Evolutionary conservation across 2,888 invertebrate species (phyloP).

Genomic region (Blastobasis lacticolella): DNA sequence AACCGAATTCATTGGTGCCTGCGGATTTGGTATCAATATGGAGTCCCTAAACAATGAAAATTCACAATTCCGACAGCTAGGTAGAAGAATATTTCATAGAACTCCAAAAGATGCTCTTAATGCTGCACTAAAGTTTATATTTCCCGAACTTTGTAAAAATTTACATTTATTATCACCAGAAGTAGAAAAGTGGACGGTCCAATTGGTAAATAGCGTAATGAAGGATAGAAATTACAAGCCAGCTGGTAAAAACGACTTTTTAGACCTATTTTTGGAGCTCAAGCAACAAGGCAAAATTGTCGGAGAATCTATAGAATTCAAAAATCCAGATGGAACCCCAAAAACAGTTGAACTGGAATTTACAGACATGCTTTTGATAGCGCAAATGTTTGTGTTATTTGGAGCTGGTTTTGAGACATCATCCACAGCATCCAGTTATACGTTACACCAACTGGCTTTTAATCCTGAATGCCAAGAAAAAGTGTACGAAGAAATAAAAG

Average conservation of each 20-base stretch:
- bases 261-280: slow-evolving; percentile 53
- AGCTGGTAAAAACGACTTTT: slow-evolving; percentile 55
- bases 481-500: slow-evolving; percentile 56
- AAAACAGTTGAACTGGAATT: slow-evolving; percentile 45
- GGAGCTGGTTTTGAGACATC: slow-evolving; percentile 72
- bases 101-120: slow-evolving; percentile 35
- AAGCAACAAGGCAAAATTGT: slow-evolving; percentile 48
- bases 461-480: slow-evolving; percentile 58
- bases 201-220: slow-evolving; percentile 39
- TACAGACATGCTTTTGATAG: slow-evolving; percentile 44
- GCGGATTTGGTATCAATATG: slow-evolving; percentile 59
- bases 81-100: slow-evolving; percentile 50
- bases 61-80: slow-evolving; percentile 51
- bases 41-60: slow-evolving; percentile 49
- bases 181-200: slow-evolving; percentile 37
- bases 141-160: slow-evolving; percentile 49
- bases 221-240: slow-evolving; percentile 45
- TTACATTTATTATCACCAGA: slow-evolving; percentile 41
- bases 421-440: slow-evolving; percentile 62
- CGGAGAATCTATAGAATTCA: slow-evolving; percentile 49
- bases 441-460: slow-evolving; percentile 61
- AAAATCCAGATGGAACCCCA: slow-evolving; percentile 41
- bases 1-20: slow-evolving; percentile 59
- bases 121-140: slow-evolving; percentile 40
- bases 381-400: slow-evolving; percentile 62